Conservation (phyloP, 2,113 vertebrate species). For the Neomonachus schauinslandi region DNA sequence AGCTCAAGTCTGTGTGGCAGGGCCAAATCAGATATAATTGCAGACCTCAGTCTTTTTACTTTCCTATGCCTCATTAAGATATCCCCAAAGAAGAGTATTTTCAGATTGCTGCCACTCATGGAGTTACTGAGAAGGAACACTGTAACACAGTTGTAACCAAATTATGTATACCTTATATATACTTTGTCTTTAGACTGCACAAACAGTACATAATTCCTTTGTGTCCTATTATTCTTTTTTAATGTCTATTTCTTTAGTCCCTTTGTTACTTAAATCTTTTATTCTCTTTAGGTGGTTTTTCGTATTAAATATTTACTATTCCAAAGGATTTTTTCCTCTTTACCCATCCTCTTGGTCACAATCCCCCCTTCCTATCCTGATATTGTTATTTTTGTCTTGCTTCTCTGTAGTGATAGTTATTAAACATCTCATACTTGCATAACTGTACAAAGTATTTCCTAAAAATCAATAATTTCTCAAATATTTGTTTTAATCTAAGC, state of each 20-base stretch:
- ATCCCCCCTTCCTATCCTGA: not conserved
- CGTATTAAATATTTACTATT: not conserved
- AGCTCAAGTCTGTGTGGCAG: not conserved
- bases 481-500: conserved; percentile 9
- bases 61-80: conserved; percentile 47
- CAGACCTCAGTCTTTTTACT: not conserved
- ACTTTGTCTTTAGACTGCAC: not conserved
- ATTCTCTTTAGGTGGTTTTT: not conserved
- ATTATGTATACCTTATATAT: not conserved
- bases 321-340: not conserved
- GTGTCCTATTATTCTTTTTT: not conserved
- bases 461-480: not conserved
- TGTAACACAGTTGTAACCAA: not conserved
- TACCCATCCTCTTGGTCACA: not conserved
- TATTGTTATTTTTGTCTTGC: not conserved
- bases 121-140: not conserved
- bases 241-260: not conserved
- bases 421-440: not conserved
- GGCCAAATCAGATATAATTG: not conserved
- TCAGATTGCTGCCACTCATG: not conserved
- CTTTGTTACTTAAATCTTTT: not conserved
- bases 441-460: not conserved
- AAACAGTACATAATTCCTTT: not conserved
- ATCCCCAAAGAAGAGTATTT: not conserved
- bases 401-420: not conserved